These are phyloP conservation scores for Drosophila ironensis DNA, from an alignment of 1,140 invertebrate genomes.

Conservation along the genomic window DNA sequence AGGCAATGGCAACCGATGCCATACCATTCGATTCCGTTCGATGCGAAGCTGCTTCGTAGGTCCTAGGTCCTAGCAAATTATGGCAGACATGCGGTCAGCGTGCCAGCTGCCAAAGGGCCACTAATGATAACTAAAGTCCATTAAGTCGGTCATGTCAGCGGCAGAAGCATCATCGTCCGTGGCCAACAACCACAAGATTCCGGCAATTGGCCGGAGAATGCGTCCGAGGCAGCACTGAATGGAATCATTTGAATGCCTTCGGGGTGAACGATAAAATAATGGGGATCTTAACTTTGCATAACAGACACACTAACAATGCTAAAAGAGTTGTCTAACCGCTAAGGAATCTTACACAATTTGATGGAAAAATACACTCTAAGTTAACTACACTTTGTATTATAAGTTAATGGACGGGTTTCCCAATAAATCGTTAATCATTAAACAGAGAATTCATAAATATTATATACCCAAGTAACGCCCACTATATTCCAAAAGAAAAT, in stretches of 20 bases:
- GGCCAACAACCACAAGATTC: neutral
- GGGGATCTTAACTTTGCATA: conserved; percentile 7
- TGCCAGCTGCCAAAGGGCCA: conserved; percentile 33
- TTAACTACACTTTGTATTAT: too few species aligned
- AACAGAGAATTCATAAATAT: too few species aligned
- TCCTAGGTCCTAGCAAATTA: conserved; percentile 31
- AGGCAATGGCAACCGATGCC: conserved; percentile 18
- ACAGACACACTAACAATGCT: too few species aligned
- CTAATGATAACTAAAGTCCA: conserved; percentile 42
- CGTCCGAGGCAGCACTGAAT: conserved; percentile 2
- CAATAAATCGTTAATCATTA: too few species aligned
- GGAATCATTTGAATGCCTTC: conserved; percentile 39
- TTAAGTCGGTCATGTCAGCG: conserved; percentile 24
- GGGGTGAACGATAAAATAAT: conserved; percentile 17
- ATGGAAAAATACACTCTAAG: too few species aligned
- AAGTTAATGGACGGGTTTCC: too few species aligned
- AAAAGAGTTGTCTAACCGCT: too few species aligned
- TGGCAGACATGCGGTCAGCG: conserved; percentile 26
- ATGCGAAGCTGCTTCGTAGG: conserved; percentile 40
- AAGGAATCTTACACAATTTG: too few species aligned
- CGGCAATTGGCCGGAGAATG: conserved; percentile 9
- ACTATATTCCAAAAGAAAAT: too few species aligned
- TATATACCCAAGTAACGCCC: too few species aligned
- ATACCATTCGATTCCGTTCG: neutral
- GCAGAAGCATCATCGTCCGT: neutral